Base-by-base conservation (phyloP, 2,113 vertebrate genomes). In the Stigmatopora nigra region DNA sequence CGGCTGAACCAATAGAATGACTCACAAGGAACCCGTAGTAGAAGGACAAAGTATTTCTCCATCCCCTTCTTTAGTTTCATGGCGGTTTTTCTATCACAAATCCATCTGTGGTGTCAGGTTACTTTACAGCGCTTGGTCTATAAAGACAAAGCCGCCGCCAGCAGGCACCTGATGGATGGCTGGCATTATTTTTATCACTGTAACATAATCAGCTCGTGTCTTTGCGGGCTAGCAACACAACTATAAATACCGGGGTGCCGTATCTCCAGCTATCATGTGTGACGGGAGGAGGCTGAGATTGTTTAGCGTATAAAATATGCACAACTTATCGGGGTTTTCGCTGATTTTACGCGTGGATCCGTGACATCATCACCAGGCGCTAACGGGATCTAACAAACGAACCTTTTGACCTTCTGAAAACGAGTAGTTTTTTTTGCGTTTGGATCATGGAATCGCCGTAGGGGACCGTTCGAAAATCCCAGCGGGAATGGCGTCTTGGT, bases 261-360 rank as follows among this genome's bases (percentile, higher is more conserved):
- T 81, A 68, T 77, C 22, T 69, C 61, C 55, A 66, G 72, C 60
- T 66, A 64, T 74, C 75, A 62, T 46, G 62, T 66, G 73, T 73
- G 72, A 78, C 67, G 64, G 78, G 61, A 80, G 75, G 82, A 80
- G 75, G 80, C 73, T 71, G 75, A 80, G 82, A 82, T 83, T 73
- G 72, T 75, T 85, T 82, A 68, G 68, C 36, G 52, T 31, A 77
- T 86, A 83, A 83, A 87, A 87, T 82, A 84, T 88, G 72, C 64
- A 83, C 66, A 69, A 73, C 15, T 72, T 68, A 49, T 76, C 76
- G 63, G 65, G 65, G 63, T 75, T 76, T 63, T 53, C 22, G n/a
- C 57, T 15, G 20, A 56, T 47, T 60, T 45, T 35, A 11, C 12
- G 35, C 19, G 1, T 13, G 41, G 12, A 61, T 44, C 11, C 7